Conservation (phyloP, 1,140 invertebrate genomes). For the Odontomachus brunneus region DNA sequence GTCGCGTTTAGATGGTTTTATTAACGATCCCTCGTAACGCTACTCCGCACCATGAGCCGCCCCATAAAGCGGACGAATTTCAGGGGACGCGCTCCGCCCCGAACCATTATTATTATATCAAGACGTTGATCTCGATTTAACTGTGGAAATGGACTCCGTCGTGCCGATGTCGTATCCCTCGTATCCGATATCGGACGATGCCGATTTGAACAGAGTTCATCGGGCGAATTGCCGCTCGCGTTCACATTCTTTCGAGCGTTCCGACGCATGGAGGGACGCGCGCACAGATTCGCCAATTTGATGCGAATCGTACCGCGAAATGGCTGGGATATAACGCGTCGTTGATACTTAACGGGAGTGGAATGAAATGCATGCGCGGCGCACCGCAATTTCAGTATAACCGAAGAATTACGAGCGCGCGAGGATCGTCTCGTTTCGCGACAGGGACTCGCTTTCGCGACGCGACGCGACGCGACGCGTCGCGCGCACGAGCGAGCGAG, state of each 20-base stretch:
- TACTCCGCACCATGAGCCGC: neutral
- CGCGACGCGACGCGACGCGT: too few relatives aligned
- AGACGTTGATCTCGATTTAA: too few relatives aligned
- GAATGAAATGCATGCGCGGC: conserved; percentile 43
- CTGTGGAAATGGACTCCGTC: too few relatives aligned
- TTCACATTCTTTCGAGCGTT: too few relatives aligned
- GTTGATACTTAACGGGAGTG: conserved; percentile 37
- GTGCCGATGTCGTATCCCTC: too few relatives aligned
- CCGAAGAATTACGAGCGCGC: conserved; percentile 69
- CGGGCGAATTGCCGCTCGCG: too few relatives aligned
- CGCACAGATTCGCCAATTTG: too few relatives aligned
- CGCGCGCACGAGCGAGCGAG: conserved; percentile 39
- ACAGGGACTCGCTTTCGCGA: conserved; percentile 44
- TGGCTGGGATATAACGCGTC: conserved; percentile 28
- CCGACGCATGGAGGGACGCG: too few relatives aligned
- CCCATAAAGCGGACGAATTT: neutral
- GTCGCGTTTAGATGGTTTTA: conserved; percentile 38
- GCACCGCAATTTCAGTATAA: conserved; percentile 48
- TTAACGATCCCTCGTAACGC: conserved; percentile 7
- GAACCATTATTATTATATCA: too few relatives aligned
- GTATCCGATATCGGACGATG: too few relatives aligned
- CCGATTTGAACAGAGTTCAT: too few relatives aligned
- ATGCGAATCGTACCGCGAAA: conserved; percentile 21
- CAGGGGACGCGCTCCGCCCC: too few relatives aligned
- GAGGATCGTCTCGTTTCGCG: conserved; percentile 65